Percentiles rank a stretch among this genome's conserved stretches.
Conservation (phyloP, 2,797 vertebrate genomes). For the Argyrosomus regius region DNA sequence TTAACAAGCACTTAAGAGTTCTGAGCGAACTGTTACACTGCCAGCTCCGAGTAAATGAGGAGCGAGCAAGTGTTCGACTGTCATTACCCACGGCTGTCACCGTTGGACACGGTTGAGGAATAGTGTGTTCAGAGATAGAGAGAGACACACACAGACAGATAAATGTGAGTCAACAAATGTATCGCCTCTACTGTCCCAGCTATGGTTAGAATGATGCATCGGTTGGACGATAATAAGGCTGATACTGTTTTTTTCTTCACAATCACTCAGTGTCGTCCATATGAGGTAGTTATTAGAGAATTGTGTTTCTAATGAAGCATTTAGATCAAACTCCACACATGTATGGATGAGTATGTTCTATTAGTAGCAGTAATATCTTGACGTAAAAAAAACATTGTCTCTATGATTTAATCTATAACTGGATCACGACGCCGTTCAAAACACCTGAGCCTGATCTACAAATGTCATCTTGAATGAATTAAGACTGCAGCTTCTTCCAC, state of each 20-base stretch:
- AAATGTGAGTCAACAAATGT: slow-evolving; percentile 50
- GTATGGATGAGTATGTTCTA: background rate
- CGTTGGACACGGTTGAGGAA: slow-evolving; percentile 70
- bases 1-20: slow-evolving; percentile 83
- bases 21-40: slow-evolving; percentile 72
- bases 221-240: slow-evolving; percentile 12
- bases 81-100: slow-evolving; percentile 69
- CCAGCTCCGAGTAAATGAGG: slow-evolving; percentile 68
- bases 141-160: slow-evolving; percentile 49
- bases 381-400: slow-evolving; percentile 1
- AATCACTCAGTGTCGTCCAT: slow-evolving; percentile 11
- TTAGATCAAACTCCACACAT: slow-evolving; percentile 4
- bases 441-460: slow-evolving; percentile 32
- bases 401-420: slow-evolving; percentile 9
- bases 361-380: background rate
- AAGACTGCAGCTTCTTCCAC: background rate
- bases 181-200: background rate
- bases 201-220: slow-evolving; percentile 22
- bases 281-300: slow-evolving; percentile 12
- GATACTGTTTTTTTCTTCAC: slow-evolving; percentile 13
- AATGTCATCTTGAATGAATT: slow-evolving; percentile 8
- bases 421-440: slow-evolving; percentile 11
- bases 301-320: slow-evolving; percentile 12
- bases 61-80: slow-evolving; percentile 64
- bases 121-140: slow-evolving; percentile 55